These are phyloP conservation scores for Rhopalosiphum nymphaeae DNA, from an alignment of 2,888 invertebrate genomes.

Conservation along the genomic window DNA sequence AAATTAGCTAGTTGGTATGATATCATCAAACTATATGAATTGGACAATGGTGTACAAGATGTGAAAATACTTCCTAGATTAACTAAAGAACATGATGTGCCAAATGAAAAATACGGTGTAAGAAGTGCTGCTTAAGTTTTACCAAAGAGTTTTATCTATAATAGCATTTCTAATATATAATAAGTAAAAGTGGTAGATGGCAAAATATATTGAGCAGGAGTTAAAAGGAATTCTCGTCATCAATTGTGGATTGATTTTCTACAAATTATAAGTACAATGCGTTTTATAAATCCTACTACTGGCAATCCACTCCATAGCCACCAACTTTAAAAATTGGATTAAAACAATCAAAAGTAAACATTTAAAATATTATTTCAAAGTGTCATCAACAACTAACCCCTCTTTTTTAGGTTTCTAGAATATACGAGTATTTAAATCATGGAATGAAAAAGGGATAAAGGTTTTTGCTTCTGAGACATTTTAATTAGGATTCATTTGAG, in stretches of 20 bases:
- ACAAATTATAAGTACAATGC: background rate
- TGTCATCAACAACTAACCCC: background rate
- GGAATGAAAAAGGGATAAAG: background rate
- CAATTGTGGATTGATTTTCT: background rate
- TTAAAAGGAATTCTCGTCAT: constrained; percentile 5
- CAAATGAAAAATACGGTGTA: background rate
- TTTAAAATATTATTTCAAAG: background rate
- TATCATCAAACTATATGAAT: background rate
- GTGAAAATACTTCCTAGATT: background rate
- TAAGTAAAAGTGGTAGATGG: constrained; percentile 16
- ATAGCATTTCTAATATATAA: background rate
- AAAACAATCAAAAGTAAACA: background rate
- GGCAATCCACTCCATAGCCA: background rate
- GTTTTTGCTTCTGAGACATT: background rate
- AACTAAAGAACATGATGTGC: background rate
- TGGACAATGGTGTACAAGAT: background rate
- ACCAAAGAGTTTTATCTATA: background rate
- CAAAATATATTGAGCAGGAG: background rate
- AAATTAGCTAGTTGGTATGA: background rate
- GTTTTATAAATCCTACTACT: background rate
- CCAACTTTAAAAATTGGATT: constrained; percentile 11
- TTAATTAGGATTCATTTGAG: constrained; percentile 46
- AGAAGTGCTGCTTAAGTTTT: background rate
- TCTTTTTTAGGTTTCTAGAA: constrained; percentile 12
- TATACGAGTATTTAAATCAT: background rate